Percentiles rank a stretch among this genome's conserved stretches.
phyloP scores from a whole-genome alignment of 2,797 vertebrate species.

The Neosilurus hyrtlii region DNA sequence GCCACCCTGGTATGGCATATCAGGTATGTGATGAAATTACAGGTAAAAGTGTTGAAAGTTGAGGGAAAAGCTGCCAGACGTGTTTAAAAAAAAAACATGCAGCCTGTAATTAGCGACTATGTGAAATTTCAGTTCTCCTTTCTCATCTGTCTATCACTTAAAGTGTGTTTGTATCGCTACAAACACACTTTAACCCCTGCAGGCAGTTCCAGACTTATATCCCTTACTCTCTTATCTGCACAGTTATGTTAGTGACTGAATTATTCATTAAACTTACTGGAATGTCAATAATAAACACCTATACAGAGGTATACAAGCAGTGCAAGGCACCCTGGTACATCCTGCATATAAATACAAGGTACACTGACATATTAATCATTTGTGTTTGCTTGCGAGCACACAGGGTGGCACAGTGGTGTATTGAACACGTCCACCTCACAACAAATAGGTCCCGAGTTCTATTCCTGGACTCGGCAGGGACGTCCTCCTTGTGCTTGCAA shows the following conservation, averaged over 20 bases:
- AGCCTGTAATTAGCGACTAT: neutral
- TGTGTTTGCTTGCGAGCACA: neutral
- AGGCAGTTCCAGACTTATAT: neutral
- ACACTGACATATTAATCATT: slow-evolving; percentile 9
- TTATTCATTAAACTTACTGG: neutral
- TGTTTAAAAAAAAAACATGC: neutral
- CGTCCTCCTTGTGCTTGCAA: too few species aligned
- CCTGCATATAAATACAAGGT: slow-evolving; percentile 40
- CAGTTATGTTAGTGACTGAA: too few species aligned
- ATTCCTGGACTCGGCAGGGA: too few species aligned
- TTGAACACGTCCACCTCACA: too few species aligned
- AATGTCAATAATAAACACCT: slow-evolving; percentile 1
- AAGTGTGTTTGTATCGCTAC: neutral
- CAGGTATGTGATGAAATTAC: neutral
- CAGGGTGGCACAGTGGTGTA: too few species aligned
- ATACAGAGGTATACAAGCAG: slow-evolving; percentile 26
- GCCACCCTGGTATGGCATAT: neutral
- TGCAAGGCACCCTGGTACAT: slow-evolving; percentile 55
- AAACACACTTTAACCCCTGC: neutral
- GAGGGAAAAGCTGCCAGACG: neutral
- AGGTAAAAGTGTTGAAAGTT: neutral
- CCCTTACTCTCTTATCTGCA: too few species aligned
- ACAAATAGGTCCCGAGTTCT: too few species aligned
- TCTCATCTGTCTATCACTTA: neutral
- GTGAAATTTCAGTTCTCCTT: neutral